Percentiles rank a stretch among this genome's conserved stretches.
phyloP scores from a whole-genome alignment of 2,113 vertebrate species.

The Rhinogobius similis region DNA sequence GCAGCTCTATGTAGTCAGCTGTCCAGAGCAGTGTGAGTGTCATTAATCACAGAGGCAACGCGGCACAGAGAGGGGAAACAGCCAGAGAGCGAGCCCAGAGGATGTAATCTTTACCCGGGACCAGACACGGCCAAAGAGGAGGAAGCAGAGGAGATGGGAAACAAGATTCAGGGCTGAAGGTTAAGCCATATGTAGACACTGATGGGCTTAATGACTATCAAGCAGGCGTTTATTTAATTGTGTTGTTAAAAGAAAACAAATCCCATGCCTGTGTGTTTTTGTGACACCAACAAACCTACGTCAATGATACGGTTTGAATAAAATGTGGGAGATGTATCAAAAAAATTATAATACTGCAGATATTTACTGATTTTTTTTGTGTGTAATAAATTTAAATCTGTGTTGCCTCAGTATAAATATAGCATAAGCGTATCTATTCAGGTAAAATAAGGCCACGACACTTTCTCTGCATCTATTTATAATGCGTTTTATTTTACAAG shows the following conservation, averaged over 20 bases:
- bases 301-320: no score
- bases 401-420: no score
- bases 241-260: not conserved
- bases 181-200: not conserved
- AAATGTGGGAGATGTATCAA: not conserved
- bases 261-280: not conserved
- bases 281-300: not conserved
- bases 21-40: slow-evolving; percentile 60
- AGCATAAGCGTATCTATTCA: no score
- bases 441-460: no score
- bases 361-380: no score
- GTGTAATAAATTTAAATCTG: no score
- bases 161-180: not conserved
- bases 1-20: slow-evolving; percentile 68
- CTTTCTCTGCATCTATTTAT: no score
- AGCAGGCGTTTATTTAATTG: not conserved
- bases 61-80: slow-evolving; percentile 33
- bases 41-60: slow-evolving; percentile 73
- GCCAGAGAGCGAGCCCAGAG: slow-evolving; percentile 17
- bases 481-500: no score
- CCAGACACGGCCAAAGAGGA: slow-evolving; percentile 26
- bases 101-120: slow-evolving; percentile 45
- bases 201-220: not conserved
- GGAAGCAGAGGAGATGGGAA: slow-evolving; percentile 29
- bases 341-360: no score